Conservation (phyloP, 2,888 invertebrate genomes). For the Trissolcus brochymenae region DNA sequence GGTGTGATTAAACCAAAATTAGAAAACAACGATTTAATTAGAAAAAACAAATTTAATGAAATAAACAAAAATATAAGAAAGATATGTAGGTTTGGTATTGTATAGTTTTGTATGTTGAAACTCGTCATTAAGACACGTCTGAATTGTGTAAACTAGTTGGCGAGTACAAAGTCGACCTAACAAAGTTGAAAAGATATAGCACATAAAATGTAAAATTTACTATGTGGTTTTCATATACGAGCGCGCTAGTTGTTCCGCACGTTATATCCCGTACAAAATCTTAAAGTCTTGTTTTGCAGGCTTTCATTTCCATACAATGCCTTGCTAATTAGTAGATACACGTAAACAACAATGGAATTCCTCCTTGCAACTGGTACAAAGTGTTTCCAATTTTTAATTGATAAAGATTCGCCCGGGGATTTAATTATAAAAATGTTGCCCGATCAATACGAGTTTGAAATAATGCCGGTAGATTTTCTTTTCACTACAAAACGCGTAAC, state of each 20-base stretch:
- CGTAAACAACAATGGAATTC: slow-evolving; percentile 38
- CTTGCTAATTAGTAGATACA: slow-evolving; percentile 38
- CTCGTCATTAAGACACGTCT: no score
- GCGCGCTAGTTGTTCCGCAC: slow-evolving; percentile 9
- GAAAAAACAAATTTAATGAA: no score
- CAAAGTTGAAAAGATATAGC: no score
- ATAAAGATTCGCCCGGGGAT: slow-evolving; percentile 31
- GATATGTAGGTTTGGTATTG: no score
- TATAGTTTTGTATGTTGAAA: no score
- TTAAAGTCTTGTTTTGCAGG: slow-evolving; percentile 39
- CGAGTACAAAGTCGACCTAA: no score
- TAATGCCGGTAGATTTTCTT: no score
- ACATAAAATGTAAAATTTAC: not conserved
- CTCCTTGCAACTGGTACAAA: slow-evolving; percentile 23
- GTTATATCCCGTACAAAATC: slow-evolving; percentile 34
- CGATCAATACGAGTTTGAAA: not conserved
- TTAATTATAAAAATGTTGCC: slow-evolving; percentile 30
- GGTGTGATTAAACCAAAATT: no score
- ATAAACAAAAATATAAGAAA: no score
- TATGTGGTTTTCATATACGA: not conserved
- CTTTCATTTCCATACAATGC: slow-evolving; percentile 45
- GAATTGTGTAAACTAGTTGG: no score
- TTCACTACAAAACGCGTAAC: no score
- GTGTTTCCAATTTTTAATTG: slow-evolving; percentile 43
- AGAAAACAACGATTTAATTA: no score